Base-by-base conservation (phyloP, 2,888 invertebrate genomes). In the Xestia ashworthii region DNA sequence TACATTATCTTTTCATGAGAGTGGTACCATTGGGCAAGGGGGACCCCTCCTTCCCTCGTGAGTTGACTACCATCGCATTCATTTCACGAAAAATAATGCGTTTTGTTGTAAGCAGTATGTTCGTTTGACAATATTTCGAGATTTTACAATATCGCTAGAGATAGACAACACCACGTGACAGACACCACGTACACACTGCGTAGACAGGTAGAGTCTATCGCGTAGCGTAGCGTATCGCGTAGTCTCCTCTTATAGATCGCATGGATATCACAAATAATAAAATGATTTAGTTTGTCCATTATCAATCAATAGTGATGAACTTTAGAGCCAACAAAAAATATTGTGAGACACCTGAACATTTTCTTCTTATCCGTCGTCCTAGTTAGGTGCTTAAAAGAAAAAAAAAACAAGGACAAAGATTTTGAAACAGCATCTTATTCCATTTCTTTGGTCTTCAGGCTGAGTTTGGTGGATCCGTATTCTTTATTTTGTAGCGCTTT, bases 371-470 rank as follows among this genome's bases (percentile, higher is more conserved):
- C 22, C n/a, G 4, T 55, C 5, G 25, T 16, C 25, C 25, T 6
- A 58, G 25, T 1, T 0, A 58, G 6, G 16, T 16, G 25, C 16
- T 16, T 16, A 25, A 58, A 58, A 32, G 22, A 38, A 19, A 8
- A 25, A 16, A 58, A 58, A 58, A 58, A 5, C 32, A 2, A 60
- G 0, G 11, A 58, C 12, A 3, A 25, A 58, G 1, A 32, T 9
- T 32, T 62, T 11, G 38, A 62, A 62, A 11, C 9, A 38, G 62
- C 19, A 38, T 62, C 12, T 11, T 41, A 6, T 2, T 44, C n/a
- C 6, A 44, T 44, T 65, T 41, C 12, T 44, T 22, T 16, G 16
- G 8, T 58, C 12, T 80, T 65, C 25, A 81, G 14, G 62, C 44
- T 9, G 38, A 65, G 44, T 66, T 19, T 11, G 22, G 8, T 58